Conservation (phyloP, 2,888 invertebrate genomes). For the Pelosia muscerda region DNA sequence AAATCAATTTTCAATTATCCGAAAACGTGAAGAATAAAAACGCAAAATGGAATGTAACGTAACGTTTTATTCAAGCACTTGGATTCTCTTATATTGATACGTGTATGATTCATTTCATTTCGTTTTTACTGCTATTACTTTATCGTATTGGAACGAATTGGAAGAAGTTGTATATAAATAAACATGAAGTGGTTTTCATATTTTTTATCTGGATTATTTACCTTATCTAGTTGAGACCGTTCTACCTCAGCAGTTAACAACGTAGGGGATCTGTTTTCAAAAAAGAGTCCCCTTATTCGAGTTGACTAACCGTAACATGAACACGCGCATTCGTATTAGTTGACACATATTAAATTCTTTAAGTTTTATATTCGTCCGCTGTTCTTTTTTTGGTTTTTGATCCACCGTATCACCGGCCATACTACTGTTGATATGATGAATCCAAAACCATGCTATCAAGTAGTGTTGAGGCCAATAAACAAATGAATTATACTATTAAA, state of each 20-base stretch:
- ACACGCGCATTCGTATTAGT: neutral
- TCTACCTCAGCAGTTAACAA: neutral
- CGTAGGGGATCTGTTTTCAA: too few relatives aligned
- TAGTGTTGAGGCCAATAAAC: too few relatives aligned
- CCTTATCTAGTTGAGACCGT: too few relatives aligned
- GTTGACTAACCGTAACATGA: neutral
- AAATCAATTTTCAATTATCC: slow-evolving; percentile 6
- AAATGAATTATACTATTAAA: too few relatives aligned
- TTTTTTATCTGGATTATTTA: neutral
- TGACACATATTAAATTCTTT: neutral
- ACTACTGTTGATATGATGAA: too few relatives aligned
- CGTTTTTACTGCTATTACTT: neutral
- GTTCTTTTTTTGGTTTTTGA: too few relatives aligned
- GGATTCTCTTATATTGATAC: neutral
- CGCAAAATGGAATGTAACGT: neutral
- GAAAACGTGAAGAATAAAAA: neutral
- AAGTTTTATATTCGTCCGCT: neutral
- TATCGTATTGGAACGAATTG: neutral
- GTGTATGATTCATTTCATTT: neutral
- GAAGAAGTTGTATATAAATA: neutral
- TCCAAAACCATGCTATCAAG: too few relatives aligned
- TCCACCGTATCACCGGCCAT: too few relatives aligned
- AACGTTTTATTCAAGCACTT: neutral
- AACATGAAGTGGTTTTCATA: neutral
- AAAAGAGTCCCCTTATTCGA: too few relatives aligned